Evolutionary conservation across 2,888 invertebrate species (phyloP).

Genomic region (Loripinus fragilis): DNA sequence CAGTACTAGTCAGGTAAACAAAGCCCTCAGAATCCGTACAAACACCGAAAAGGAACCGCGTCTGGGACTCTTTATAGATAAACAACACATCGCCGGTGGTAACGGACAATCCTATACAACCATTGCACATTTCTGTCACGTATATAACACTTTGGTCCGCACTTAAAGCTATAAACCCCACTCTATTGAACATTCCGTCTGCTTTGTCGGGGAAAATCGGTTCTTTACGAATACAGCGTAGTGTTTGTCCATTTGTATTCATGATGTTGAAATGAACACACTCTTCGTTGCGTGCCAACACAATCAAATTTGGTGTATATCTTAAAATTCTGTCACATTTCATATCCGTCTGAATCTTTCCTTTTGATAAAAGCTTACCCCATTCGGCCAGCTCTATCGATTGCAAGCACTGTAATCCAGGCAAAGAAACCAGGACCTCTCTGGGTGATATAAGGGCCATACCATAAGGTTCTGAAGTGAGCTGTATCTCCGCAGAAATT

Average conservation of each 20-base stretch:
- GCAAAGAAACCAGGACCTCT: neutral
- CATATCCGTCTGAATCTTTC: neutral
- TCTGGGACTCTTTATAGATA: neutral
- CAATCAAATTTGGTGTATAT: neutral
- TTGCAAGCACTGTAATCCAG: neutral
- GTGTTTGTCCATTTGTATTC: neutral
- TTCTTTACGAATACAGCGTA: conserved; percentile 4
- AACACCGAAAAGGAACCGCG: neutral
- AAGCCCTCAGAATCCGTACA: conserved; percentile 1
- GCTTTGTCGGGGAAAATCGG: neutral
- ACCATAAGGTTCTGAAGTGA: conserved; percentile 2
- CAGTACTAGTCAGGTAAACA: neutral
- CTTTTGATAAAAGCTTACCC: neutral
- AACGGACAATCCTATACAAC: neutral
- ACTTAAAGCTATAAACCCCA: conserved; percentile 3
- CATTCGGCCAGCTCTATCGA: neutral
- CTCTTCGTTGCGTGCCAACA: neutral
- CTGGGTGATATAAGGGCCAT: neutral
- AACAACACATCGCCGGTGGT: neutral
- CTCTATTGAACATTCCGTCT: neutral
- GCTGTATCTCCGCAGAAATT: neutral
- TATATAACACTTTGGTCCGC: neutral
- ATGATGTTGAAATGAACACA: neutral
- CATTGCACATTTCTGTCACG: conserved; percentile 9
- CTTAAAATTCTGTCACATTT: neutral